phyloP scores from a whole-genome alignment of 2,888 invertebrate species.

The Maniola hyperantus region DNA sequence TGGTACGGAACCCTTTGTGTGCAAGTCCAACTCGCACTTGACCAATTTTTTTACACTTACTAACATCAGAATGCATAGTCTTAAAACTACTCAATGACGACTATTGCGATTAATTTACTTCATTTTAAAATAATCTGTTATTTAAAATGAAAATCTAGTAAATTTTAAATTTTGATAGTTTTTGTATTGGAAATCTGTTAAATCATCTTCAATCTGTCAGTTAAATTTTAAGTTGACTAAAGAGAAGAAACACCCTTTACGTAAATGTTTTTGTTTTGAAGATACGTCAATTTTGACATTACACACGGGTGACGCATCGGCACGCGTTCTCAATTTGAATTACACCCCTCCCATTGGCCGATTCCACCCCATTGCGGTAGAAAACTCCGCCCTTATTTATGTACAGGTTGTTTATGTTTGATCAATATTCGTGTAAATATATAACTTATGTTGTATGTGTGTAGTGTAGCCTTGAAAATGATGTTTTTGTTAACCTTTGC shows the following conservation, averaged over 20 bases:
- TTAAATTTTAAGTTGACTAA: not conserved
- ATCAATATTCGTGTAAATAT: constrained; percentile 36
- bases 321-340: constrained; percentile 69
- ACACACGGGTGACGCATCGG: constrained; percentile 61
- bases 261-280: constrained; percentile 56
- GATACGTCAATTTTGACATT: constrained; percentile 69
- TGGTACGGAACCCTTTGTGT: no score
- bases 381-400: constrained; percentile 50
- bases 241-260: constrained; percentile 51
- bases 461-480: constrained; percentile 34
- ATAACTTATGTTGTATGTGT: constrained; percentile 8
- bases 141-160: no score
- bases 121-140: no score
- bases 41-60: no score
- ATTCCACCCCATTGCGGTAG: constrained; percentile 40
- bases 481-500: constrained; percentile 14
- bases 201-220: no score
- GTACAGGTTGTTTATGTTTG: constrained; percentile 47
- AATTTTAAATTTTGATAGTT: no score
- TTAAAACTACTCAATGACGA: no score
- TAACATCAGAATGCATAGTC: no score
- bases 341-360: constrained; percentile 55
- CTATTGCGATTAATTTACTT: no score
- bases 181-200: no score
- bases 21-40: no score